phyloP scores from a whole-genome alignment of 2,113 vertebrate species.

The Hyperopisus bebe region DNA sequence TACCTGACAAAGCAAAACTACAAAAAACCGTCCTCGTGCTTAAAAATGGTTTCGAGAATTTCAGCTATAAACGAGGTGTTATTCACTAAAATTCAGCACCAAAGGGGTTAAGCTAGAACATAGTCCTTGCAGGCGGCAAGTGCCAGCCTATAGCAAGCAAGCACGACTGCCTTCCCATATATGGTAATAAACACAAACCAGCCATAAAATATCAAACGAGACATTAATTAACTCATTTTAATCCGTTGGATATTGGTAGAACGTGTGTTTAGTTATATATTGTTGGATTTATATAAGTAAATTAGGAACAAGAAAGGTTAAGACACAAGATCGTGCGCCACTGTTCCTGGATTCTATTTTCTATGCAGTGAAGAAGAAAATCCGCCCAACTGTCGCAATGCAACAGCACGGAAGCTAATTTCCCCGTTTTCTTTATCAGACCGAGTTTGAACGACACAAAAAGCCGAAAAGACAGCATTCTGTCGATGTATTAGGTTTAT shows the following conservation, averaged over 20 bases:
- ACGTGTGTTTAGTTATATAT: not conserved
- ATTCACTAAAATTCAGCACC: conserved; percentile 59
- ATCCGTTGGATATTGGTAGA: not conserved
- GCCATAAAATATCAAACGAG: conserved; percentile 33
- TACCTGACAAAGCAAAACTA: not conserved
- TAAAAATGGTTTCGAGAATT: not conserved
- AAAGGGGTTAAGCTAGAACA: conserved; percentile 52
- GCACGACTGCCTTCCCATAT: conserved; percentile 61
- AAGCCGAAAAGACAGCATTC: not conserved
- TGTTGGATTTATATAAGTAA: not conserved
- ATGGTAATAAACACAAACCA: conserved; percentile 51
- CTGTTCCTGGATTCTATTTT: not conserved
- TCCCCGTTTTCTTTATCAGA: not conserved
- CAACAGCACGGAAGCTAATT: conserved; percentile 12
- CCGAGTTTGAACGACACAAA: not conserved
- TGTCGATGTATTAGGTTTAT: not conserved
- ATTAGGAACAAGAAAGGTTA: not conserved
- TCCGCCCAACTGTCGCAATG: conserved; percentile 23
- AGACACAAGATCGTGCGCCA: not conserved
- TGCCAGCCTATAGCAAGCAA: conserved; percentile 58
- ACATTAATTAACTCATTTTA: not conserved
- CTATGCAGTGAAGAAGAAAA: conserved; percentile 12
- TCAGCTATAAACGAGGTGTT: not conserved
- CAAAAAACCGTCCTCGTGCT: not conserved
- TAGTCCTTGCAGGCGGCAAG: conserved; percentile 47